These are phyloP conservation scores for Cacoxenus indagator DNA, from an alignment of 2,888 invertebrate species.

Conservation along the genomic window DNA sequence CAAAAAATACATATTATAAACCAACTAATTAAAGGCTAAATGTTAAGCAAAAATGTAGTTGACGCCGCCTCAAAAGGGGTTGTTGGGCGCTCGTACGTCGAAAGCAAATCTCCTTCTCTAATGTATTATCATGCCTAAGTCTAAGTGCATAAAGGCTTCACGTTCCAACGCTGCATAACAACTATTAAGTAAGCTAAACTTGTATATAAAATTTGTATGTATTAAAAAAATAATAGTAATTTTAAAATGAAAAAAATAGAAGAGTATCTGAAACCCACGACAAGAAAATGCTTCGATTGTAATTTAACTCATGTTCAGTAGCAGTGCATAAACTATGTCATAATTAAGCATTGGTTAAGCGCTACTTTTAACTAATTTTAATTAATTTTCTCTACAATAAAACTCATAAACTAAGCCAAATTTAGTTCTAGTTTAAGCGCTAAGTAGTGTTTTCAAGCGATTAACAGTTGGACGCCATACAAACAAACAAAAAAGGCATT, in stretches of 20 bases:
- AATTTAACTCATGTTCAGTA: constrained; percentile 6
- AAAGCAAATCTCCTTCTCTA: background rate
- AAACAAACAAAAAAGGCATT: too few relatives aligned
- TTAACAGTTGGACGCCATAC: too few relatives aligned
- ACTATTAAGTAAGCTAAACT: too few relatives aligned
- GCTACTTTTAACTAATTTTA: background rate
- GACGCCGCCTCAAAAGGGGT: too few relatives aligned
- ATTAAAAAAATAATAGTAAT: background rate
- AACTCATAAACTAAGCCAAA: constrained; percentile 52
- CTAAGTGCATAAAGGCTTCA: too few relatives aligned
- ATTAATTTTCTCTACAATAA: background rate
- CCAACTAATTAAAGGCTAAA: constrained; percentile 23
- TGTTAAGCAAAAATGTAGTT: constrained; percentile 7
- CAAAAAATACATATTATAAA: constrained; percentile 31
- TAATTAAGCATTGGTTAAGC: background rate
- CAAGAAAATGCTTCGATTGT: background rate
- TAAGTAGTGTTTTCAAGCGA: background rate
- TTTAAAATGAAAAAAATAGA: constrained; percentile 11
- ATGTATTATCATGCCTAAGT: too few relatives aligned
- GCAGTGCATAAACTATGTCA: constrained; percentile 38
- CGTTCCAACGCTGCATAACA: too few relatives aligned
- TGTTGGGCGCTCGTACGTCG: too few relatives aligned
- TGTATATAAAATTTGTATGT: constrained; percentile 5
- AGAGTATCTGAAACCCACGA: background rate
- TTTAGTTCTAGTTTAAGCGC: constrained; percentile 41